A percentile compares a stretch with the other conserved stretches of the same genome.
Evolutionary conservation across 2,888 invertebrate species (phyloP).

Genomic region (Pollenia angustigena): DNA sequence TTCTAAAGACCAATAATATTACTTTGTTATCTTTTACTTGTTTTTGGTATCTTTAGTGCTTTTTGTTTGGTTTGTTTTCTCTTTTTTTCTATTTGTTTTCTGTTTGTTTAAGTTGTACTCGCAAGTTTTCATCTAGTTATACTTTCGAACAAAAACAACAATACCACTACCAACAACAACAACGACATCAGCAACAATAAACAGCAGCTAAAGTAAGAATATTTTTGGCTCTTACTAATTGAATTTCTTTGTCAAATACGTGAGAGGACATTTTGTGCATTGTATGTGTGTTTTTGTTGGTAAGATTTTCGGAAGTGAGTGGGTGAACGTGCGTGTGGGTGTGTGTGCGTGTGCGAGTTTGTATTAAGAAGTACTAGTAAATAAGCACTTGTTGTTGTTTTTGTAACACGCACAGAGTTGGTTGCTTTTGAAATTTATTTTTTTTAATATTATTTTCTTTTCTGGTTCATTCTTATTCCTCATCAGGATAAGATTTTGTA

Average conservation of each 20-base stretch:
- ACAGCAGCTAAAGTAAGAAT: conserved; percentile 49
- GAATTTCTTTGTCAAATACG: conserved; percentile 74
- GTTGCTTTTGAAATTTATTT: conserved; percentile 22
- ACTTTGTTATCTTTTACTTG: conserved; percentile 21
- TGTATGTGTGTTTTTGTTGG: neutral
- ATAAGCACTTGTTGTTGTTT: conserved; percentile 19
- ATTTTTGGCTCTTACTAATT: conserved; percentile 69
- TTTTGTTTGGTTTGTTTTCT: conserved; percentile 9
- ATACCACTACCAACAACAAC: conserved; percentile 17
- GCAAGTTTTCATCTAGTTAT: conserved; percentile 66
- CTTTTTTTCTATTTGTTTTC: conserved; percentile 3
- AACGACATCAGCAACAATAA: conserved; percentile 12
- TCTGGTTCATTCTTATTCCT: conserved; percentile 26
- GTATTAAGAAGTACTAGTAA: neutral
- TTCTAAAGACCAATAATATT: neutral
- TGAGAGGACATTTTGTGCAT: conserved; percentile 66
- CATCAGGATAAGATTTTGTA: conserved; percentile 64
- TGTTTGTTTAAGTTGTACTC: conserved; percentile 34
- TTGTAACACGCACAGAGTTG: conserved; percentile 40
- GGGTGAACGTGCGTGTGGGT: neutral
- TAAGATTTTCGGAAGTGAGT: neutral
- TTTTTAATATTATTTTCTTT: conserved; percentile 6
- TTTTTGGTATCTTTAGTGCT: conserved; percentile 18
- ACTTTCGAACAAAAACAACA: conserved; percentile 34
- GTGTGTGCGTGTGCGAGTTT: neutral